Evolutionary conservation across 1,140 invertebrate species (phyloP), one percentile per base, ranked within the genome.

Genomic region (Leptonema lineaticorne): DNA sequence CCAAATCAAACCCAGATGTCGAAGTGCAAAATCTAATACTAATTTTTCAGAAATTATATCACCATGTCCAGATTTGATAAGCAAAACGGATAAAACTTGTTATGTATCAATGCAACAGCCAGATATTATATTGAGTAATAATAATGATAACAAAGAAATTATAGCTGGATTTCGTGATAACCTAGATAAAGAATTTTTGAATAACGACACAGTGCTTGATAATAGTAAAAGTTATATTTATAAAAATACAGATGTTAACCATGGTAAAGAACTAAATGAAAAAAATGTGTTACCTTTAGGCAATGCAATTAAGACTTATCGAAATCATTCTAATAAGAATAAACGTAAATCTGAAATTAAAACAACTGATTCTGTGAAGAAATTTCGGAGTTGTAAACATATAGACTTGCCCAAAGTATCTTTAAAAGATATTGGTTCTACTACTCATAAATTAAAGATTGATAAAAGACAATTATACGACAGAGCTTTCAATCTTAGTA

Each of bases 341-440:
- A 56, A 66, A 57, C 29, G 63, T 2, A 66, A 66, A 66, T 26
- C 24, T 4, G 30, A 65, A 50, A 30, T 29, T 4, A 26, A 27
- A 27, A 11, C 2, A 16, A 27, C 27, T 1, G 11, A 29, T 48
- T 50, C 24, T 8, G 11, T 56, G 18, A 57, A 66, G 18, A 66
- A 66, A 22, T 22, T 46, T 57, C 33, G 48, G 0, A 50, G 9
- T 1, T 29, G 30, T 28, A 16, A 24, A 1, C 9, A 50, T 28
- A 66, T 66, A 24, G 63, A 66, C 37, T 18, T 66, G 18, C 63
- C 63, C 22, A 30, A 56, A 30, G 24, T 66, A n/a, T 66, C 63
- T 3, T 16, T 18, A 28, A 28, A 50, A 16, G 62, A 64, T n/a
- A 45, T 62, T 11, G 22, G 16, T n/a, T 18, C n/a, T 2, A 33